Percentiles rank a stretch among this genome's conserved stretches.
These are phyloP conservation scores for Vireo griseus DNA, from an alignment of 2,797 vertebrate genomes.

Conservation along the genomic window DNA sequence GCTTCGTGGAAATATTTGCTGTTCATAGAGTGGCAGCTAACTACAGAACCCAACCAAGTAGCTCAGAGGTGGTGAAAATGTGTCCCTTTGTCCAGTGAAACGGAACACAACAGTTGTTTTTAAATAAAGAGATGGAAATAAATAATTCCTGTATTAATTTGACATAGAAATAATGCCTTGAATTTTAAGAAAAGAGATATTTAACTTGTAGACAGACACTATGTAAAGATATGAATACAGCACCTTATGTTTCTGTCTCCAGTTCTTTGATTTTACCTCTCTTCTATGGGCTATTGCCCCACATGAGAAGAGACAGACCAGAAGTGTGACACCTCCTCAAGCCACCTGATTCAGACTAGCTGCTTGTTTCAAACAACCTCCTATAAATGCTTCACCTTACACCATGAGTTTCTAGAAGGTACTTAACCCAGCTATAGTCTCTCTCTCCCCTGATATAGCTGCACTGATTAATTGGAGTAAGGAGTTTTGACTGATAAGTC, in stretches of 20 bases:
- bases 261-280: neutral
- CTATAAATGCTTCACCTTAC: neutral
- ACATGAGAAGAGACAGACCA: neutral
- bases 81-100: neutral
- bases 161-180: neutral
- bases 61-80: neutral
- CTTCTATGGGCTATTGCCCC: neutral
- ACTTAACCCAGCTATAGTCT: neutral
- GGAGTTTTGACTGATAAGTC: neutral
- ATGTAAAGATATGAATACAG: neutral
- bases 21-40: neutral
- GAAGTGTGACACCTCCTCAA: neutral
- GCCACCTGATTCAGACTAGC: rapidly evolving
- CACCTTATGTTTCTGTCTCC: neutral
- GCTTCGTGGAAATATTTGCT: neutral
- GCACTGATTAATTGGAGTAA: neutral
- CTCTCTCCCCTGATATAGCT: neutral
- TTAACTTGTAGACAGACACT: neutral
- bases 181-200: neutral
- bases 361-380: neutral
- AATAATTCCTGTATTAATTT: neutral
- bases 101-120: neutral
- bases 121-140: neutral
- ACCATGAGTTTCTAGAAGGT: neutral
- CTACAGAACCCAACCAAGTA: neutral